These are phyloP conservation scores for Palythoa caribaeorum DNA, from an alignment of 92 coral and sea anemone genomes.

Conservation along the genomic window DNA sequence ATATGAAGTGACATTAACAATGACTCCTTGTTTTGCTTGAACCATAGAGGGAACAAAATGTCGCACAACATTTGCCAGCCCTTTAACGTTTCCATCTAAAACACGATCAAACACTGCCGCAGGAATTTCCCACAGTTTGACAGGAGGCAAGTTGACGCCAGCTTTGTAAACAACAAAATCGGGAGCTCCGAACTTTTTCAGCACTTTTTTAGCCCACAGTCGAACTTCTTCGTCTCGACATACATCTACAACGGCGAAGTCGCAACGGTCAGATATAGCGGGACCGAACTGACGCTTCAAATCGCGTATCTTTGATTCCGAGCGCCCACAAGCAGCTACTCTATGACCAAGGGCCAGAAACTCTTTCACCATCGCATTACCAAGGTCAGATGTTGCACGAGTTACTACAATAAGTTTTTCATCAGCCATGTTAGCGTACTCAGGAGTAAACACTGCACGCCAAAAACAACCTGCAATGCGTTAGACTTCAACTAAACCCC, in stretches of 20 bases:
- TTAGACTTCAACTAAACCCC: background rate
- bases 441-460: background rate
- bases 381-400: constrained; percentile 52
- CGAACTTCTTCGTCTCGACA: constrained; percentile 45
- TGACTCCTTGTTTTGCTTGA: constrained; percentile 38
- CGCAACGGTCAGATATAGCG: constrained; percentile 40
- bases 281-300: constrained; percentile 32
- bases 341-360: constrained; percentile 51
- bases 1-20: constrained; percentile 53
- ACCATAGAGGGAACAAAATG: constrained; percentile 56
- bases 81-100: constrained; percentile 50
- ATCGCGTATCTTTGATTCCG: constrained; percentile 40
- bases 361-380: constrained; percentile 45
- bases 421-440: constrained; percentile 11
- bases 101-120: constrained; percentile 53
- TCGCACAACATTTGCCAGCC: constrained; percentile 51
- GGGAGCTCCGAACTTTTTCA: constrained; percentile 49
- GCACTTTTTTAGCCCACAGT: constrained; percentile 37
- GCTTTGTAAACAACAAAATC: constrained; percentile 49
- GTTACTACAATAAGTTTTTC: constrained; percentile 34
- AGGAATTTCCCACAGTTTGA: constrained; percentile 56
- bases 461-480: background rate
- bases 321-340: constrained; percentile 55
- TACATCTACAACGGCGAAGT: constrained; percentile 46
- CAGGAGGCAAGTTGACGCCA: constrained; percentile 32